phyloP scores from a whole-genome alignment of 2,888 invertebrate genomes.

The Zaprionus bogoriensis region DNA sequence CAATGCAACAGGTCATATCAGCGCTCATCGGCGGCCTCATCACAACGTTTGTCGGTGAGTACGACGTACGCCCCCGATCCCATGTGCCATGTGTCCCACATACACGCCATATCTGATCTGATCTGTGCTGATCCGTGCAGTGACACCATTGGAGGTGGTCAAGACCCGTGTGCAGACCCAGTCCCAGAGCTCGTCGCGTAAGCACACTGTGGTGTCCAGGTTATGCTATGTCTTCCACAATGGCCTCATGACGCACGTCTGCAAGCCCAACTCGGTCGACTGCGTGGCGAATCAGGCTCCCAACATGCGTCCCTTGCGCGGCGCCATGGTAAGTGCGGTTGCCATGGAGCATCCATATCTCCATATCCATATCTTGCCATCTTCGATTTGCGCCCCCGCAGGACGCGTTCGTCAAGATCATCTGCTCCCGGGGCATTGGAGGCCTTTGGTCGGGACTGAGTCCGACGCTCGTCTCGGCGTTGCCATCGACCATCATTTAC shows the following conservation, averaged over 20 bases:
- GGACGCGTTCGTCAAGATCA: slow-evolving; percentile 97
- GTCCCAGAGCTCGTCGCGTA: slow-evolving; percentile 86
- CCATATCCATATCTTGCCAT: no score
- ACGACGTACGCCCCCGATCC: no score
- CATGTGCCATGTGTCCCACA: no score
- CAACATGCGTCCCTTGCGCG: slow-evolving; percentile 83
- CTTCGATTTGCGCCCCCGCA: no score
- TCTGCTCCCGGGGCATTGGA: slow-evolving; percentile 91
- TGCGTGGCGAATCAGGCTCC: slow-evolving; percentile 54
- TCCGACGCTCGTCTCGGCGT: slow-evolving; percentile 95
- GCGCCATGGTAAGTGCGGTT: slow-evolving; percentile 85
- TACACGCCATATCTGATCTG: no score
- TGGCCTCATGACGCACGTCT: slow-evolving; percentile 98
- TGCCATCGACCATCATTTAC: slow-evolving; percentile 97
- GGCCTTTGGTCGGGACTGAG: slow-evolving; percentile 98
- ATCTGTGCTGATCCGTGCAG: no score
- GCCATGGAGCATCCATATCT: no score
- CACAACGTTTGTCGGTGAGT: slow-evolving; percentile 92
- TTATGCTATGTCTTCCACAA: slow-evolving; percentile 97
- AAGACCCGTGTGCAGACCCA: slow-evolving; percentile 93
- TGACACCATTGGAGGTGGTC: slow-evolving; percentile 98
- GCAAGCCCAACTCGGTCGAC: slow-evolving; percentile 86
- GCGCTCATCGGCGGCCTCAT: slow-evolving; percentile 89
- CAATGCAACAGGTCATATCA: slow-evolving; percentile 74
- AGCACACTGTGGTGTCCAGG: slow-evolving; percentile 89